A percentile compares a stretch with the other conserved stretches of the same genome.
These are phyloP conservation scores for Agelaius phoeniceus DNA, from an alignment of 2,113 vertebrate species.

Conservation along the genomic window DNA sequence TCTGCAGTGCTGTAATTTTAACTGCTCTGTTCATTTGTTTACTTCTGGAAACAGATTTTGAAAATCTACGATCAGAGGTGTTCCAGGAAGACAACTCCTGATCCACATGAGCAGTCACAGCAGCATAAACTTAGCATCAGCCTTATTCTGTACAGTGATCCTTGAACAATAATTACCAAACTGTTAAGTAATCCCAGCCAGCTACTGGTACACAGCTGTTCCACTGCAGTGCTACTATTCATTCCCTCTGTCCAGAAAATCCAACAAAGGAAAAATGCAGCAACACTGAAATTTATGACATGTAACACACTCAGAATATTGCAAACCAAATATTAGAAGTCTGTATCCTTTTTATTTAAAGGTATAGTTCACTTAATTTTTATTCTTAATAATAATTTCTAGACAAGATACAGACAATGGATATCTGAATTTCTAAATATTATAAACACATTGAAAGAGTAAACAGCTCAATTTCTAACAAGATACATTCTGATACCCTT, in stretches of 20 bases:
- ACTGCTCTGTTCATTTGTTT: not conserved
- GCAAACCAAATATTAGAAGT: not conserved
- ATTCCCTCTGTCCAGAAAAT: not conserved
- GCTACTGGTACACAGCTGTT: not conserved
- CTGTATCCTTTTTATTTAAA: not conserved
- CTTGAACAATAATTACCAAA: not conserved
- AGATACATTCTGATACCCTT: not conserved
- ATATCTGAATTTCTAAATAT: not conserved
- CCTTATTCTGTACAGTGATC: not conserved
- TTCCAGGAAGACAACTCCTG: not conserved
- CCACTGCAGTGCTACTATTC: not conserved
- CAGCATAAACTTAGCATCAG: not conserved
- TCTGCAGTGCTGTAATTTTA: not conserved
- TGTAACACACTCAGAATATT: not conserved
- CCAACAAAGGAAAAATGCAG: not conserved
- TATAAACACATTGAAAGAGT: not conserved
- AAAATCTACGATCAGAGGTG: not conserved
- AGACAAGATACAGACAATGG: not conserved
- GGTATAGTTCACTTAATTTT: not conserved
- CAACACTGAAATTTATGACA: not conserved
- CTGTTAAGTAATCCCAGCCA: not conserved
- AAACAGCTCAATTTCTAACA: not conserved
- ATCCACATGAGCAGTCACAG: not conserved
- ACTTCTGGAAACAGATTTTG: not conserved
- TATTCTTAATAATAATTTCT: not conserved